A percentile compares a stretch with the other conserved stretches of the same genome.
These are phyloP conservation scores for Oceanodroma leucorhoa DNA, from an alignment of 2,797 vertebrate species.

Conservation along the genomic window DNA sequence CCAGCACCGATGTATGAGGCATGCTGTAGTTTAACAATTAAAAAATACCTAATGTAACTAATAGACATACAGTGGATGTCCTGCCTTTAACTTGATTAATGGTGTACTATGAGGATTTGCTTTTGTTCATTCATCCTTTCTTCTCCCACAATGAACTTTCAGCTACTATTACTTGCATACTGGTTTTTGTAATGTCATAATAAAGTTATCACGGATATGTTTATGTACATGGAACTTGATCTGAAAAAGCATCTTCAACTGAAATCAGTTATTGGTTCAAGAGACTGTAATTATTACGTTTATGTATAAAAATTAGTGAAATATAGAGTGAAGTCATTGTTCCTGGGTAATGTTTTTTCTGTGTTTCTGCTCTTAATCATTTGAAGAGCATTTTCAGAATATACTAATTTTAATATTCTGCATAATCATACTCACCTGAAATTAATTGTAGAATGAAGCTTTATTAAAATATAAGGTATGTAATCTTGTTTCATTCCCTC, in stretches of 20 bases:
- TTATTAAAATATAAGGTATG: neutral
- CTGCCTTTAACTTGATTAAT: neutral
- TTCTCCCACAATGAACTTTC: neutral
- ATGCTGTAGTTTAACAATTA: conserved; percentile 4
- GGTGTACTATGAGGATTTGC: neutral
- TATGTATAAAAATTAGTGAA: neutral
- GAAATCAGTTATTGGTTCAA: neutral
- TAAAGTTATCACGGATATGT: neutral
- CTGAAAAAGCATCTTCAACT: neutral
- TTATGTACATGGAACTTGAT: neutral
- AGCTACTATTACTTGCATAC: neutral
- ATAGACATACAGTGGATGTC: neutral
- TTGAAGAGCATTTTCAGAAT: neutral
- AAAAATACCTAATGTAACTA: neutral
- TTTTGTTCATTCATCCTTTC: neutral
- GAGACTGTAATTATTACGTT: neutral
- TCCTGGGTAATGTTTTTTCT: neutral
- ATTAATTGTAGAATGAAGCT: neutral
- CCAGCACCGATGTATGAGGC: neutral
- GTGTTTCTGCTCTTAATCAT: neutral
- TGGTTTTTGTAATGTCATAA: neutral
- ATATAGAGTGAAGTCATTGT: neutral
- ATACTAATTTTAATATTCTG: neutral
- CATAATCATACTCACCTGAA: neutral
- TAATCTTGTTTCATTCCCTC: neutral